These are phyloP conservation scores for Oplegnathus fasciatus DNA, from an alignment of 2,113 vertebrate genomes.

Conservation along the genomic window DNA sequence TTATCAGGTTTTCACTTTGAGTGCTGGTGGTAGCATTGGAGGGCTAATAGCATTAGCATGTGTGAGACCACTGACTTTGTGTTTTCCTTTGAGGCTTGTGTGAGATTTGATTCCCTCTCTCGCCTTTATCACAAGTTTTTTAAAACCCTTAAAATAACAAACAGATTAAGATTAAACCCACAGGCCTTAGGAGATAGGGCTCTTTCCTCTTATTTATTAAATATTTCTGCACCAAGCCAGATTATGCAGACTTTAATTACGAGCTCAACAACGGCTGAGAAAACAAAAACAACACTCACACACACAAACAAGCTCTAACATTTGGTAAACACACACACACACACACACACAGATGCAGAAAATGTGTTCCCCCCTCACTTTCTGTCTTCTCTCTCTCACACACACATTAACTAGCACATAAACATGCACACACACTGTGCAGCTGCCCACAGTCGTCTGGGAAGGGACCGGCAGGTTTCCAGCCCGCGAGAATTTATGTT, in stretches of 20 bases:
- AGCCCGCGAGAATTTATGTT: constrained; percentile 71
- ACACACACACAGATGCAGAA: constrained; percentile 28
- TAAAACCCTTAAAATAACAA: constrained; percentile 59
- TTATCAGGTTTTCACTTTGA: constrained; percentile 33
- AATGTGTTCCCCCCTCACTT: constrained; percentile 22
- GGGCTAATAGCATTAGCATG: constrained; percentile 1
- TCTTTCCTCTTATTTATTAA: constrained; percentile 53
- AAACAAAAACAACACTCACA: constrained; percentile 60
- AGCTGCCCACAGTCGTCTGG: constrained; percentile 63
- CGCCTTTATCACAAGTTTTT: constrained; percentile 37
- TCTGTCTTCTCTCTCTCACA: constrained; percentile 13
- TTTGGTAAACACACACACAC: constrained; percentile 6
- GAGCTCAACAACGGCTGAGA: constrained; percentile 48
- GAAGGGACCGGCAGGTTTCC: constrained; percentile 71
- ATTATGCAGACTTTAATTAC: constrained; percentile 69
- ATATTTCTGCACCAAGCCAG: constrained; percentile 58
- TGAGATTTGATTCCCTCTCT: constrained; percentile 30
- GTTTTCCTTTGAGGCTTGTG: constrained; percentile 32
- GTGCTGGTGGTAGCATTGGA: constrained; percentile 15
- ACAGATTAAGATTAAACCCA: constrained; percentile 67
- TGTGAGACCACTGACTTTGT: constrained; percentile 45
- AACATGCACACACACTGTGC: constrained; percentile 47
- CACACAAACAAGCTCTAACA: constrained; percentile 25
- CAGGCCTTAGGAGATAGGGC: constrained; percentile 19
- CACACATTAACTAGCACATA: constrained; percentile 35